These are phyloP conservation scores for Clarias fuscus DNA, from an alignment of 2,797 vertebrate species.

Conservation along the genomic window DNA sequence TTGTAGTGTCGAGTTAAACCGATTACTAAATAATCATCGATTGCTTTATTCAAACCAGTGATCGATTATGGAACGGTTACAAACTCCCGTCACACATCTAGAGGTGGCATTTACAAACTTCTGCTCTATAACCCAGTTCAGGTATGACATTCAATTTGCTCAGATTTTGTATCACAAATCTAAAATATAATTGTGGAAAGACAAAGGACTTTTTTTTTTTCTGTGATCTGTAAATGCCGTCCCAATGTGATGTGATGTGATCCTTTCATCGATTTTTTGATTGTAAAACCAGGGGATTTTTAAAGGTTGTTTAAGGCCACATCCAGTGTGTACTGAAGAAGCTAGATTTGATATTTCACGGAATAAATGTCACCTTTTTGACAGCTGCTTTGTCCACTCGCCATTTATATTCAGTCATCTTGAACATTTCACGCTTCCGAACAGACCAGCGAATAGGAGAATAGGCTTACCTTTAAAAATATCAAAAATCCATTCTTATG, in stretches of 20 bases:
- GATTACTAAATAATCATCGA: too few species aligned
- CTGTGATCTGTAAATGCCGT: neutral
- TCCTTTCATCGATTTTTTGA: neutral
- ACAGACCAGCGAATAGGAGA: neutral
- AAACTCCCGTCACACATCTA: too few species aligned
- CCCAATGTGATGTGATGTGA: neutral
- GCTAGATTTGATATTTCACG: neutral
- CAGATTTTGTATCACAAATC: neutral
- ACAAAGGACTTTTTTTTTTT: neutral
- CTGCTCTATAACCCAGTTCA: neutral
- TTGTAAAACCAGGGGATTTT: neutral
- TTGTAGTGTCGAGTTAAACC: too few species aligned
- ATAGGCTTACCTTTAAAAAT: neutral
- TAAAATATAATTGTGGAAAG: constrained; percentile 9
- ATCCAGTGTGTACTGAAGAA: neutral
- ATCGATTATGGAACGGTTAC: too few species aligned
- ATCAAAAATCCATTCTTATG: neutral
- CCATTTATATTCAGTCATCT: neutral
- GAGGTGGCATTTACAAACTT: neutral
- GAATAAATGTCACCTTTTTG: constrained; percentile 10
- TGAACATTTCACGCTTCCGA: neutral
- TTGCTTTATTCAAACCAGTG: too few species aligned
- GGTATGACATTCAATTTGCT: neutral
- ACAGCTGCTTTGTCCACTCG: neutral
- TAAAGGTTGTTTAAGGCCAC: neutral